Evolutionary conservation across 2,888 invertebrate species (phyloP), one percentile per base, ranked within the genome.

Genomic region (Mechanitis mazaeus): DNA sequence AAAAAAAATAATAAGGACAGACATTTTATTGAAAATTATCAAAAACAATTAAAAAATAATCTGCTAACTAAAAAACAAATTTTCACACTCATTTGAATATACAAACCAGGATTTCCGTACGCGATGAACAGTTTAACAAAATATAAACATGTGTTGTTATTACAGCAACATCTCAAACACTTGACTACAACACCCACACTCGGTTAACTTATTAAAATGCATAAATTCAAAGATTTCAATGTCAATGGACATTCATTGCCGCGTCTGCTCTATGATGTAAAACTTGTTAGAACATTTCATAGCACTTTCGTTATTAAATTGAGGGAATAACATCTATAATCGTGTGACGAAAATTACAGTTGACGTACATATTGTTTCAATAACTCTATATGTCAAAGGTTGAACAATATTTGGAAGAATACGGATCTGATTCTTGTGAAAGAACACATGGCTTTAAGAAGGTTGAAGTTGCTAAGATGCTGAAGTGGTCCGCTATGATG

Each of bases 211-310:
- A 64, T 68, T 68, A 67, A 64, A 69, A 70, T 69, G 64, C 61
- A 67, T 69, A 70, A 69, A 73, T 70, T 71, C 68, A 68, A 59
- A 63, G 61, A 66, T 68, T 71, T 69, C 72, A 73, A 73, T 73
- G 72, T 70, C 72, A 72, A 63, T 66, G 54, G 65, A 64, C 63
- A 64, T 62, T 61, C 64, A 65, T 63, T 62, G 60, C 63, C 61
- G 46, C 50, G 55, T 56, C 54, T 20, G 54, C 1, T 35, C 35
- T 35, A 6, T 5, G 35, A 35, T 35, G 35, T 5, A 6, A 35
- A 55, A 55, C 53, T 55, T n/a, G 42, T 45, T 20, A 33, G 59
- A 58, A 56, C 46, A 50, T 35, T 58, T 20, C 61, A 65, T 50
- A 59, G 62, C 20, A 69, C 62, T 64, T 61, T 68, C 62, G 65